Base-by-base conservation (phyloP, 2,797 vertebrate genomes). In the Sitta carolinensis region DNA sequence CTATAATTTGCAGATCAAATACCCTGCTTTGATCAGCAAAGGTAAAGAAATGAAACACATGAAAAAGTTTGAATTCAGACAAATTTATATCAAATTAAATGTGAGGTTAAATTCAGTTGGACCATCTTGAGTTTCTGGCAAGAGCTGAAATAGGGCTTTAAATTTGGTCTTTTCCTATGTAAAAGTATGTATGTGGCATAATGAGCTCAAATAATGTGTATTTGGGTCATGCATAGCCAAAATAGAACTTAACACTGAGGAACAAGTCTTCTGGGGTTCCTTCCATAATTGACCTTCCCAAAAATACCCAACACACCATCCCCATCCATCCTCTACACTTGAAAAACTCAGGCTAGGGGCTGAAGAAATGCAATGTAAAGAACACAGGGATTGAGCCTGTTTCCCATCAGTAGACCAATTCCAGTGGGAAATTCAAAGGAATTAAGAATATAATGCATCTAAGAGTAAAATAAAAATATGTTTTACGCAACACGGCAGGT, bases 211-310 rank as follows among this genome's bases (percentile, higher is more conserved):
- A 75, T 54, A 43, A 26, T 4, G 5, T 6, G 3, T 8, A 30
- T 73, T 25, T 79, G 10, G 38, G 79, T 17, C 16, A 76, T 13
- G 3, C 13, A 26, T 14, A 38, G 32, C 12, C 18, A 81, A 74
- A 86, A 16, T 2, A 38, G 25, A 88, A 10, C 3, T 18, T 22
- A 38, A 54, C 18, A 38, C 17, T 19, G 29, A 67, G 64, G n/a
- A 68, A 68, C 2, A 18, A 22, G 2, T 68, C 5, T 50, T 64
- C 16, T 54, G 45, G 36, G 42, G 22, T 22, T 74, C 17, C 45
- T 55, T 34, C 34, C 23, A 10, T 8, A 45, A 69, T 12, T 48
- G 45, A 45, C 1, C 0, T 1, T 5, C 3, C 7, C 4, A 2
- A 34, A 76, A 42, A 1, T 7, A 64, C 12, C 27, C 30, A 5